Base-by-base conservation (phyloP, 2,888 invertebrate species). In the Drosophila maculinotata region DNA sequence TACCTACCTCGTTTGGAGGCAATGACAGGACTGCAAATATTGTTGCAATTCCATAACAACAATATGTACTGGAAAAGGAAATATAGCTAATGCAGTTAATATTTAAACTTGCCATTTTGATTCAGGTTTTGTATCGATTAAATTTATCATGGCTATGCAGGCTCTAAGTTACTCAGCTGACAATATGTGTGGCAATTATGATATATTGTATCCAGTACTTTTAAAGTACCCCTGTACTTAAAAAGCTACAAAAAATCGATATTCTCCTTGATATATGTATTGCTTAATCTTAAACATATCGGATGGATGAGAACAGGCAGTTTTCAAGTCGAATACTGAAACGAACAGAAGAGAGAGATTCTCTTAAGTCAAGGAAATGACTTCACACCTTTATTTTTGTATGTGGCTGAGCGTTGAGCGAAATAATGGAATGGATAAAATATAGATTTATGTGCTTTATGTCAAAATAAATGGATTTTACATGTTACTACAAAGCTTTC, bases 381-480 rank as follows among this genome's bases (percentile, higher is more conserved):
- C 70, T 85, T 84, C 64, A 70, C 76, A 84, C 87, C 82, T 76
- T 70, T 52, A 8, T 30, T 26, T 38, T 14, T 35, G 42, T 14
- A 17, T 41, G 56, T 39, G 39, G 38, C 45, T 10, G 36, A 26
- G 42, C 59, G 36, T 38, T 39, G 8, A 20, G 20, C 35, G 26
- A 36, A 44, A 54, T 62, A 72, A 73, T 60, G 64, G 66, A 85
- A 83, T 83, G 83, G 79, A 82, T 82, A 86, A 87, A 79, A 83
- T 87, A 82, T 86, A 79, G 86, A 79, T 85, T 85, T 87, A 79
- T 82, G 76, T 66, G 69, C 66, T 71, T 66, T 86, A 82, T 85
- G 80, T 85, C 86, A 74, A 87, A 83, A 82, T 85, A 87, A 83
- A 83, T 83, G 83, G 88, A 86, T 86, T 87, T 83, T 85, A 79